Evolutionary conservation across 1,140 invertebrate species (phyloP), one percentile per base, ranked within the genome.

Genomic region (Eriosoma lanigerum): DNA sequence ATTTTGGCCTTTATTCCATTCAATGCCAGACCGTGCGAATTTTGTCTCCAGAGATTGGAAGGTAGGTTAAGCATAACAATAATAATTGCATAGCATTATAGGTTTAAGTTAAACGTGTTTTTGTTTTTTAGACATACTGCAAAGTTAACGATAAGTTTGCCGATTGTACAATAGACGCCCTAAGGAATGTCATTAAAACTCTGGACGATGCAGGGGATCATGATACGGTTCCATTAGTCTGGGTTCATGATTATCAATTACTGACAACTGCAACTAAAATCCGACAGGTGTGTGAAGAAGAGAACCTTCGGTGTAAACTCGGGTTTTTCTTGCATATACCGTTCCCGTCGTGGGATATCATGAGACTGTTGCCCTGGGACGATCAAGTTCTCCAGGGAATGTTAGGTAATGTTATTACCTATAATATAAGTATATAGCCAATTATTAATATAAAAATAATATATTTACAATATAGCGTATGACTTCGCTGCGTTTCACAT

Each of bases 401-500:
- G 89, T 87, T 95, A 48, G 92, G 90, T 90, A 85, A 88, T 84
- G 85, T 12, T 46, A 73, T 26, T 21, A 13, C n/a, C n/a, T n/a
- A 29, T 75, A 38, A 6, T 50, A 21, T 38, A 44, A 0, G 19
- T 38, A 44, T 64, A 38, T 6, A 9, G 26, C 13, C 24, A 24
- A 32, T 62, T 13, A 62, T 38, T 4, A 38, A 38, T 4, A 38
- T 38, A 4, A 38, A 38, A 38, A 38, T 4, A 60, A 8, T 29
- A 56, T 24, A 56, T 38, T 38, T 10, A 54, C 6, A 1, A 60
- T 78, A 78, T 84, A 91, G 92, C 93, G 82, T 95, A 93, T 85
- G 94, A 96, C 85, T 92, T 96, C 90, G 93, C 96, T 52, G 94
- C 94, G 50, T 96, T 97, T 84, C 94, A 97, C 84, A 95, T 96